Base-by-base conservation (phyloP, 2,113 vertebrate genomes). In the Cacatua alba region DNA sequence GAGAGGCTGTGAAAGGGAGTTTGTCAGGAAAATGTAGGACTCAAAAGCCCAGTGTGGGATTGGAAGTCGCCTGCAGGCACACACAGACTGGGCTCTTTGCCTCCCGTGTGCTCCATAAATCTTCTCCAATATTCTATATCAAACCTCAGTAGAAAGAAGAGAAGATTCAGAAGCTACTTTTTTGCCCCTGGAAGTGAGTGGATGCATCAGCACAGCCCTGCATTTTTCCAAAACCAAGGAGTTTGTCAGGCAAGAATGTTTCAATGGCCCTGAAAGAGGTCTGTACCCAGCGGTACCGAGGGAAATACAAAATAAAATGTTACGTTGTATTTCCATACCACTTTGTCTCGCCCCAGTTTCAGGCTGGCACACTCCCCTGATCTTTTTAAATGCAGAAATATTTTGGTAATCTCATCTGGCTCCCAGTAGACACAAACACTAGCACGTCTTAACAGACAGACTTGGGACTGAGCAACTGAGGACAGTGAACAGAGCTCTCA, bases 321-420 rank as follows among this genome's bases (percentile, higher is more conserved):
- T 25, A 35, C 31, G 9, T 84, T 95, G 76, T 84, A 43, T 64
- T 35, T 78, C 62, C 2, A 2, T 6, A 3, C 16, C 69, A 44
- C 44, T 68, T 95, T 62, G 14, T 83, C 57, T 82, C 3, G 0
- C 26, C 41, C 57, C 12, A 11, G 17, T 55, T 64, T 92, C 37
- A 29, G 53, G 64, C 20, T 44, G 79, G 65, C 21, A 31, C 7
- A 6, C 7, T 75, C 41, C 17, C 25, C n/a, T 6, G 7, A 41
- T 83, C 48, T 82, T 93, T 84, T 82, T 44, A 84, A 90, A 60
- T 26, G 57, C 15, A 78, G 69, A 86, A 75, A 48, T 63, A 82
- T 86, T 96, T 88, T 41, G 39, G 35, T 80, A 84, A 94, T 92
- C 51, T 71, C 41, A 55, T 39, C 57, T 69, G 49, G 19, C 70